These are phyloP conservation scores for Hypocryptadius cinnamomeus DNA, from an alignment of 2,113 vertebrate genomes.

Conservation along the genomic window DNA sequence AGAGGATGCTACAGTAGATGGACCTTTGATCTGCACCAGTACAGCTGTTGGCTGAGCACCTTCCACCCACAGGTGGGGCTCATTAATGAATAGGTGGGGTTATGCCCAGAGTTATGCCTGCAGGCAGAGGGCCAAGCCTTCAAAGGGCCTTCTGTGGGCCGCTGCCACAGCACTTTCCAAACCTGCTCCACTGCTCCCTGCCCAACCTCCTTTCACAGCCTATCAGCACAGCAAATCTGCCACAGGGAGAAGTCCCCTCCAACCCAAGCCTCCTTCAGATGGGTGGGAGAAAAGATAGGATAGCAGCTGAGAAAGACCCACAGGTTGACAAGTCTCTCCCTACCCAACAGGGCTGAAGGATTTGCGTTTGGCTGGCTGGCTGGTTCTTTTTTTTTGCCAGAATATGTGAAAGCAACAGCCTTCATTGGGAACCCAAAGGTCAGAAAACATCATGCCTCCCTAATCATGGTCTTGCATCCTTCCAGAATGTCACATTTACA, in stretches of 20 bases:
- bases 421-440: neutral
- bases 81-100: neutral
- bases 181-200: conserved; percentile 33
- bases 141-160: neutral
- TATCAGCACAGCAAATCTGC: neutral
- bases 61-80: neutral
- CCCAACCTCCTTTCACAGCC: neutral
- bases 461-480: neutral
- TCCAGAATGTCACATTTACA: neutral
- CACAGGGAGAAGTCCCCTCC: neutral
- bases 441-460: neutral
- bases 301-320: neutral
- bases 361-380: neutral
- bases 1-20: neutral
- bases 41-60: neutral
- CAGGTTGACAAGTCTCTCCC: neutral
- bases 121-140: conserved; percentile 7
- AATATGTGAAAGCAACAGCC: neutral
- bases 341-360: neutral
- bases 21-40: neutral
- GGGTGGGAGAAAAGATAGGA: neutral
- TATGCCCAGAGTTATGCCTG: neutral
- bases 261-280: conserved; percentile 24
- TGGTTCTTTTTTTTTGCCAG: neutral
- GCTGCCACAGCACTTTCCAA: conserved; percentile 28